Conservation (phyloP, 2,888 invertebrate genomes). For the Netelia fuscicornis region DNA sequence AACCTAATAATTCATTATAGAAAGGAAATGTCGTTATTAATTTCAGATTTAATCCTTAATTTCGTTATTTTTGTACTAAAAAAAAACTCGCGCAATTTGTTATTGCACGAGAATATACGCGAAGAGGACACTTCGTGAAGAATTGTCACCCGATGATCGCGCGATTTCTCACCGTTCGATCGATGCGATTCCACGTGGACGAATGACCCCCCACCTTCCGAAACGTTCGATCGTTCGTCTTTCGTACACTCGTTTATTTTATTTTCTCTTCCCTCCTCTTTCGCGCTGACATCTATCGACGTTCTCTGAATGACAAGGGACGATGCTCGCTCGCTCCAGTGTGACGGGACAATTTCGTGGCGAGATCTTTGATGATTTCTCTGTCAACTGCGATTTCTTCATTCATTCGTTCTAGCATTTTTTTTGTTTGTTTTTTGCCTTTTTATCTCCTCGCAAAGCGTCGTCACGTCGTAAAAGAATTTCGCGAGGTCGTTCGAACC, state of each 20-base stretch:
- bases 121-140: conserved; percentile 16
- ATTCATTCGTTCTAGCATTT: conserved; percentile 42
- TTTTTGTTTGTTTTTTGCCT: conserved; percentile 20
- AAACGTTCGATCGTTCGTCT: conserved; percentile 62
- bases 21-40: neutral
- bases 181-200: conserved; percentile 17
- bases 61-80: neutral
- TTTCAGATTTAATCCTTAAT: neutral
- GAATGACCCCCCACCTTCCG: conserved; percentile 6
- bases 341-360: conserved; percentile 57
- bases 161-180: conserved; percentile 61
- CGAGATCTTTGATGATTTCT: conserved; percentile 30
- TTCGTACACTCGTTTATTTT: conserved; percentile 15
- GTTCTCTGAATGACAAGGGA: conserved; percentile 60
- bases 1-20: neutral
- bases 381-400: conserved; percentile 60
- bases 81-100: neutral
- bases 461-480: conserved; percentile 48
- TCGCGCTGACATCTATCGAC: conserved; percentile 45
- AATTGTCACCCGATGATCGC: conserved; percentile 42
- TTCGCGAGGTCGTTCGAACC: conserved; percentile 39
- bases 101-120: conserved; percentile 9
- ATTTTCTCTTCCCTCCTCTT: neutral
- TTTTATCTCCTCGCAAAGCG: conserved; percentile 1
- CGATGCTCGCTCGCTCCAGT: conserved; percentile 32